phyloP scores from a whole-genome alignment of 2,797 vertebrate genomes.

The Manis javanica region DNA sequence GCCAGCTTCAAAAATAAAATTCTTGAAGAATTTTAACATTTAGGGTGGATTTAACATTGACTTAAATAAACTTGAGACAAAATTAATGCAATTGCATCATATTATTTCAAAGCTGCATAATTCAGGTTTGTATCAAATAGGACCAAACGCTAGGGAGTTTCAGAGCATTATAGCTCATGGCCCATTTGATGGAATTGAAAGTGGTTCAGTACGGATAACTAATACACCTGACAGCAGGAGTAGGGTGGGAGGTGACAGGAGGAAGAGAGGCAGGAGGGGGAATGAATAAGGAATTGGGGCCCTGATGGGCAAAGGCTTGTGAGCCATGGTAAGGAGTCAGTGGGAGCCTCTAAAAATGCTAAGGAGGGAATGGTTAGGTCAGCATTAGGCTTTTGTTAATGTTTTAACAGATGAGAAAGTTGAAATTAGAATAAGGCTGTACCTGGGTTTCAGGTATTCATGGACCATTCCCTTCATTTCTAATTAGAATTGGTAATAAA shows the following conservation, averaged over 20 bases:
- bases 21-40: background rate
- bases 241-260: background rate
- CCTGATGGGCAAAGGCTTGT: background rate
- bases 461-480: background rate
- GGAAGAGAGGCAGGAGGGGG: background rate
- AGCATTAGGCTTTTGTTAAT: background rate
- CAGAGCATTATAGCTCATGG: background rate
- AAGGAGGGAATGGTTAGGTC: background rate
- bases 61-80: background rate
- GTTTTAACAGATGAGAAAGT: background rate
- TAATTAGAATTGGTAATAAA: conserved; percentile 6
- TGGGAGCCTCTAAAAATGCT: background rate
- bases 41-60: background rate
- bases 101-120: background rate
- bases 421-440: background rate
- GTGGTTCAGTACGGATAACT: background rate
- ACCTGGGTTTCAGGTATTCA: background rate
- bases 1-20: background rate
- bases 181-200: background rate
- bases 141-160: background rate
- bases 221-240: accelerated
- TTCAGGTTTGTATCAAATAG: background rate
- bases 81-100: background rate
- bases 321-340: background rate
- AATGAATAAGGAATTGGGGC: background rate